Conservation (phyloP, 2,113 vertebrate genomes). For the Ammodramus savannarum region DNA sequence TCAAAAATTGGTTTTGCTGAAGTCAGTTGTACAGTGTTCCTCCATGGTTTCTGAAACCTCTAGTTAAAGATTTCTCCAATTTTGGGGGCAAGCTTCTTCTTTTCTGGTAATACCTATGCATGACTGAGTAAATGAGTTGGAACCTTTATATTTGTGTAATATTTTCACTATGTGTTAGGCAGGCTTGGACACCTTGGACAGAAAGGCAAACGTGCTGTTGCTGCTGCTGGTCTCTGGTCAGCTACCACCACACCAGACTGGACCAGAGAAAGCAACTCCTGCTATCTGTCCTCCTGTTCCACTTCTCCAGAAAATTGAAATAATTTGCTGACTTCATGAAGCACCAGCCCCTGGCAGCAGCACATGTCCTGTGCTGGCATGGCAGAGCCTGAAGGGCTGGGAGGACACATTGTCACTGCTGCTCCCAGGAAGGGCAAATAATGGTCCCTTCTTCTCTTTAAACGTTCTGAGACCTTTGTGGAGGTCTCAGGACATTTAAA, state of each 20-base stretch:
- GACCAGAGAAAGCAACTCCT: neutral
- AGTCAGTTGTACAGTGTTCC: neutral
- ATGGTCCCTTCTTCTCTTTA: neutral
- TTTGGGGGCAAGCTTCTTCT: neutral
- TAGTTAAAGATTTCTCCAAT: neutral
- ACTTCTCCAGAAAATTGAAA: neutral
- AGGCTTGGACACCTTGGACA: neutral
- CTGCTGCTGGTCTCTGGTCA: neutral
- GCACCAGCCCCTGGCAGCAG: neutral
- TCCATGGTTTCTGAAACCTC: neutral
- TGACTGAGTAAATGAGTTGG: neutral
- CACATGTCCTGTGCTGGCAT: neutral
- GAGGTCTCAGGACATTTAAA: neutral
- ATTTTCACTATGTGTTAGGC: neutral
- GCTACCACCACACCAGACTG: accelerated
- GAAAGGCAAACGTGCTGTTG: neutral
- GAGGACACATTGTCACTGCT: neutral
- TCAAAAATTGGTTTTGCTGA: neutral
- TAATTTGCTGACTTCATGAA: neutral
- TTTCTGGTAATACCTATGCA: neutral
- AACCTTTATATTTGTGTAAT: neutral
- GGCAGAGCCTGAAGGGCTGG: neutral
- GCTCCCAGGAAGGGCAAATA: neutral
- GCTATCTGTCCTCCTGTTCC: neutral
- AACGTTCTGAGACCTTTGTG: neutral